Evolutionary conservation across 2,113 vertebrate genomes (phyloP), one percentile per base, ranked within the genome.

Genomic region (Empidonax alnorum): DNA sequence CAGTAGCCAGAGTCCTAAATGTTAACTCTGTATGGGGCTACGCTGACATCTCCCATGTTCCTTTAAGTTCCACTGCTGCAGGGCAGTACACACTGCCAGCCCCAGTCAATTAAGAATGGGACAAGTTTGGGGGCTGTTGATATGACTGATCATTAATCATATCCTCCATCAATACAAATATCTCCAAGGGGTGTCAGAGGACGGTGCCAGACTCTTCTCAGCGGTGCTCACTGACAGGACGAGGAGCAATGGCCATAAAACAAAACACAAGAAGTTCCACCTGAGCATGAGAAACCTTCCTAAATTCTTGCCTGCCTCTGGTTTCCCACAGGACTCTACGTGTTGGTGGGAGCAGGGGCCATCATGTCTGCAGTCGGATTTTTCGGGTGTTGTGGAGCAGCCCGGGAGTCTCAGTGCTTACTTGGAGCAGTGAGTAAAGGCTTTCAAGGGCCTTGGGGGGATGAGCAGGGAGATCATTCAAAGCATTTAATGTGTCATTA

Each of bases 311-410:
- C 75, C 52, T 89, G 50, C 73, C 65, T 91, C 71, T 95, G 75
- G 30, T 96, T 94, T 74, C 59, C 87, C 88, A 20, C 95, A 99
- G 99, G 99, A 17, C 98, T 99, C 11, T 99, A 99, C 46, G 99
- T 99, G 42, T 96, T 99, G 96, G 98, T 99, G 42, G 99, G 98
- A 86, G 98, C 99, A 7, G 99, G 99, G 13, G 98, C 98, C 95
- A 96, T 99, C 96, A 99, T 99, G 98, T 98, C 99, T 98, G 82
- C 99, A 47, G 98, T 99, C 59, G 99, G 99, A 53, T 99, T 99
- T 97, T 99, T 99, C 25, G 99, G 99, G 28, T 99, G 99, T 97
- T 99, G 99, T 71, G 99, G 99, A 95, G 99, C 99, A 61, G 98
- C 99, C 23, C 97, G 99, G 61, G 99, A 99, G 95, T 99, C 99